A percentile compares a stretch with the other conserved stretches of the same genome.
These are phyloP conservation scores for Parauchenoglanis ngamensis DNA, from an alignment of 2,797 vertebrate genomes.

Conservation along the genomic window DNA sequence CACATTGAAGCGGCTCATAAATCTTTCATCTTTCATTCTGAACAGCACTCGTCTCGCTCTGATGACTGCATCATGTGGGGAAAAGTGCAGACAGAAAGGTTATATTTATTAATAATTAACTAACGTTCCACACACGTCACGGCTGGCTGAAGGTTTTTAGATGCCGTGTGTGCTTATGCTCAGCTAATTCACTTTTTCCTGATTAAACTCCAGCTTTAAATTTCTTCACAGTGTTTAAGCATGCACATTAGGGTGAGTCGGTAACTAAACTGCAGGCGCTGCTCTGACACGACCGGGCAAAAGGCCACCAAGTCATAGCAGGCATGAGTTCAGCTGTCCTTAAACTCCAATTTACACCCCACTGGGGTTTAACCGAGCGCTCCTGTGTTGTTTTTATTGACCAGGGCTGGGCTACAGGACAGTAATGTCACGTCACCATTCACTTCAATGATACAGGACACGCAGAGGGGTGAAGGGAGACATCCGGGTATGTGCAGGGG, in stretches of 20 bases:
- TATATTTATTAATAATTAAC: slow-evolving; percentile 25
- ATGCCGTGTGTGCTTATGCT: not conserved
- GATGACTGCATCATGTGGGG: not conserved
- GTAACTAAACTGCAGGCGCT: not conserved
- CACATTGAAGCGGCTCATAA: not conserved
- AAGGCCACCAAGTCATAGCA: not conserved
- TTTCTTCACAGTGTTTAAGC: not conserved
- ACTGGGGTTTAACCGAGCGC: not conserved
- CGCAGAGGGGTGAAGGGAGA: not conserved
- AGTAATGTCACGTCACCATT: not conserved
- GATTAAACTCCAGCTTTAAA: not conserved
- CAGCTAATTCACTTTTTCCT: not conserved
- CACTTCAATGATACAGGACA: not conserved
- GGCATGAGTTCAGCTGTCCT: no score
- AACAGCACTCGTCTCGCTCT: not conserved
- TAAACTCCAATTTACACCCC: not conserved
- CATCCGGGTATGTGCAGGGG: not conserved
- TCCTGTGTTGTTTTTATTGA: no score
- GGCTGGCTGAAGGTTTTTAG: not conserved
- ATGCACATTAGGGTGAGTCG: not conserved
- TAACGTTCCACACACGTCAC: not conserved
- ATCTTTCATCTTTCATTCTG: slow-evolving; percentile 11
- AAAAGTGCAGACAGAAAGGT: slow-evolving; percentile 23
- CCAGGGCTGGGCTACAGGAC: not conserved
- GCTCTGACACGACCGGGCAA: not conserved